Evolutionary conservation across 2,797 vertebrate genomes (phyloP), one percentile per base, ranked within the genome.

Genomic region (Poecile montanus): DNA sequence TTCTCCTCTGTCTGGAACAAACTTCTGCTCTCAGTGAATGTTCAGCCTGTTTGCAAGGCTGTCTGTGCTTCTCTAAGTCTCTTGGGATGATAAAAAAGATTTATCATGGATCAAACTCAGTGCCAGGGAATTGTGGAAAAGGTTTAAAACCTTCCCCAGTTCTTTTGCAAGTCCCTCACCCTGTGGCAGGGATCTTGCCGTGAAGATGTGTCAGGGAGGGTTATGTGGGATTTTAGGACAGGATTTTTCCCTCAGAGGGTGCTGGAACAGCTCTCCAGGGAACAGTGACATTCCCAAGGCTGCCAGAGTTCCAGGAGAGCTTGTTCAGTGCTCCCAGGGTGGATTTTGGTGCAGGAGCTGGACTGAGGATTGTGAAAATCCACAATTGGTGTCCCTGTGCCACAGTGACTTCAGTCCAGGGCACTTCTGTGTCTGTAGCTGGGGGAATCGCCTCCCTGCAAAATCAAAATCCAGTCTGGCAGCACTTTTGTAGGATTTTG

Each of bases 111-210:
- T 51, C 56, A 50, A 58, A 34, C 26, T 19, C 27, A 4, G 30
- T 26, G 14, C 34, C 2, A 2, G 34, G 29, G 56, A 57, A 15
- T 29, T 2, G 3, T 26, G 27, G 40, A 15, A 50, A 73, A 36
- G 27, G 9, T 51, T 89, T 53, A 20, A 92, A 85, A 72, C 8
- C 2, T 74, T 63, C 70, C 16, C 2, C 5, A 34, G 32, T 4
- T 48, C 11, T 40, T 67, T 71, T 54, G 53, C 29, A 15, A 56
- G 44, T 47, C 22, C 2, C 34, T 66, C 36, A 38, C 16, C 15
- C 58, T 7, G 3, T 0, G 3, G 27, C 53, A 16, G 34, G 0
- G 19, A 15, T 51, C 13, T 38, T 0, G 0, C 12, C 4, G 1
- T 9, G 40, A 38, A 15, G 54, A 9, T 22, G 44, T 30, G 32